Base-by-base conservation (phyloP, 2,113 vertebrate genomes). In the Apistogramma diplotaenia region DNA sequence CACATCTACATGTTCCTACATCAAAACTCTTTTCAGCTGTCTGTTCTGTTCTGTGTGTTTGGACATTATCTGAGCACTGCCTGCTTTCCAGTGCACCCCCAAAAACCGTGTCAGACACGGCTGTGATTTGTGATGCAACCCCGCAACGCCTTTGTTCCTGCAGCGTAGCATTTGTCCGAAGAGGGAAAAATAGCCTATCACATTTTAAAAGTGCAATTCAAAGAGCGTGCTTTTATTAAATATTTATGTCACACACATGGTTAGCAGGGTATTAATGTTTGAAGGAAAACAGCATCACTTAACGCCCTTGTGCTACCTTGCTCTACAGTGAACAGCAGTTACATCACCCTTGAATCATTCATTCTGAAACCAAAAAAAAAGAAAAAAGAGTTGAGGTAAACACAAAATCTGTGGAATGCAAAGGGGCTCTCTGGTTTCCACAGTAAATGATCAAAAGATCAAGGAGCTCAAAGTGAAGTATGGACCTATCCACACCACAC, bases 301-400 rank as follows among this genome's bases (percentile, higher is more conserved):
- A 76, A 90, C 40, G 61, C 80, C 78, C 82, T 76, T 76, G 88
- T 85, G 83, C 82, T 85, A 85, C 86, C 82, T 89, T 81, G 74
- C 86, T 61, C 84, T 81, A 81, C 84, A 83, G 87, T 91, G 91
- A 91, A 79, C 89, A 81, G 81, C 76, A 43, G 67, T 91, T 94
- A 82, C 93, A 91, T 94, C 93, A 93, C 58, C 84, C 78, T 92
- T 92, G 88, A 90, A 82, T 92, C 90, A 92, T 82, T 88, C 81
- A 85, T 81, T 86, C 76, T 86, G 74, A 82, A 85, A 88, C 55
- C 72, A 67, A 74, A 87, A 87, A 58, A 79, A 82, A 87, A 57
- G 31, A 73, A 73, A 74, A 88, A 46, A 15, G 80, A 85, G 81
- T 87, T 29, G 80, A 84, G 74, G 87, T 86, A 90, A 92, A 92